phyloP scores from a whole-genome alignment of 2,797 vertebrate genomes.

The Adrianichthys oophorus region DNA sequence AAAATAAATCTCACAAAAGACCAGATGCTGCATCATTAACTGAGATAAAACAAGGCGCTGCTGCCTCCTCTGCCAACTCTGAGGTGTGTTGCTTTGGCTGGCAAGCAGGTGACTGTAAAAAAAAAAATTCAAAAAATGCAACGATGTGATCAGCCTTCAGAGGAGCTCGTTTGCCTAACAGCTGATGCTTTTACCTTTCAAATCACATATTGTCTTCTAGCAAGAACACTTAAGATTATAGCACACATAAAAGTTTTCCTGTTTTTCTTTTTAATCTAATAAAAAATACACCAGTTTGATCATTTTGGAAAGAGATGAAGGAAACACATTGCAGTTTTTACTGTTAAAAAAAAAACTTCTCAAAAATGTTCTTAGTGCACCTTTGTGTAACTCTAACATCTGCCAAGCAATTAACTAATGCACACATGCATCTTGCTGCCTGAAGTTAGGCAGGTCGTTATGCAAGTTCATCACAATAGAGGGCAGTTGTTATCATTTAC shows the following conservation, averaged over 20 bases:
- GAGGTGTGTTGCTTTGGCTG: constrained; percentile 30
- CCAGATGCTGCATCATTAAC: constrained; percentile 43
- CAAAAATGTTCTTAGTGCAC: background rate
- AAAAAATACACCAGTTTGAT: background rate
- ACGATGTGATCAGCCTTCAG: constrained; percentile 33
- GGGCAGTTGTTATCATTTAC: constrained; percentile 1
- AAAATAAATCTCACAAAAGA: constrained; percentile 14
- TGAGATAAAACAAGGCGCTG: constrained; percentile 28
- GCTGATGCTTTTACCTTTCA: constrained; percentile 25
- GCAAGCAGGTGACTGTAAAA: constrained; percentile 32
- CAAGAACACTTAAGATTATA: no score
- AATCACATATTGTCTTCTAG: constrained; percentile 5
- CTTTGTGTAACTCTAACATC: constrained; percentile 12
- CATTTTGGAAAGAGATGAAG: background rate
- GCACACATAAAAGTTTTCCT: background rate
- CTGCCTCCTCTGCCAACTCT: constrained; percentile 20
- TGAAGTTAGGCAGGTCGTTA: constrained; percentile 14
- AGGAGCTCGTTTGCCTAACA: constrained; percentile 34
- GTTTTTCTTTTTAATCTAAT: background rate
- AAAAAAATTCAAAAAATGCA: constrained; percentile 27
- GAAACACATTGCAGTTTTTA: constrained; percentile 14
- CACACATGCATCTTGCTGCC: constrained; percentile 15
- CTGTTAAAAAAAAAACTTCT: constrained; percentile 5
- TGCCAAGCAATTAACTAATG: constrained; percentile 25
- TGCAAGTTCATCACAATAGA: background rate